phyloP scores from a whole-genome alignment of 2,888 invertebrate genomes.

The Leptinotarsa peninsularis region DNA sequence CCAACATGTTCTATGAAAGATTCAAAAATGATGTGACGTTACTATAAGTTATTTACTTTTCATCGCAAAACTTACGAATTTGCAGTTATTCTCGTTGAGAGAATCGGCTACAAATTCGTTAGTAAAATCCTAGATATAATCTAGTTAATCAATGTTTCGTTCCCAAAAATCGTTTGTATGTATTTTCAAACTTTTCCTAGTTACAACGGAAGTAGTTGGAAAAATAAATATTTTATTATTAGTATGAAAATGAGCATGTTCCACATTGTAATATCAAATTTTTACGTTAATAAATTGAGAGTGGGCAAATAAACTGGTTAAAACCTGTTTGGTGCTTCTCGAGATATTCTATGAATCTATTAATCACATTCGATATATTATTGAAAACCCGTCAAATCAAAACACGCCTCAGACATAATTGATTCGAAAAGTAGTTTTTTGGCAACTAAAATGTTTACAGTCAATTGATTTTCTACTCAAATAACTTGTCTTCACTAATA shows the following conservation, averaged over 20 bases:
- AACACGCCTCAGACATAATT: not conserved
- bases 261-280: not conserved
- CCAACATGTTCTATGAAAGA: too few species aligned
- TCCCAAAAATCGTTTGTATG: too few species aligned
- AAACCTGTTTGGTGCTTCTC: not conserved
- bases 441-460: not conserved
- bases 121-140: too few species aligned
- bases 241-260: not conserved
- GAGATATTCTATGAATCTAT: not conserved
- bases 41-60: too few species aligned
- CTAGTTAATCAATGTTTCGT: too few species aligned
- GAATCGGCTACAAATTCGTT: too few species aligned
- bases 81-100: too few species aligned
- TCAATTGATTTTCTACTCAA: not conserved
- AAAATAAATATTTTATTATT: not conserved
- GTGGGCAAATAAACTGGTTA: not conserved
- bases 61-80: too few species aligned
- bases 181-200: too few species aligned
- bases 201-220: not conserved
- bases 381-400: not conserved
- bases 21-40: too few species aligned
- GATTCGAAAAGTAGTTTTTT: not conserved
- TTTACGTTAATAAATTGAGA: not conserved
- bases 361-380: not conserved
- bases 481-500: constrained; percentile 1